Conservation (phyloP, 2,888 invertebrate species). For the Icerya purchasi region DNA sequence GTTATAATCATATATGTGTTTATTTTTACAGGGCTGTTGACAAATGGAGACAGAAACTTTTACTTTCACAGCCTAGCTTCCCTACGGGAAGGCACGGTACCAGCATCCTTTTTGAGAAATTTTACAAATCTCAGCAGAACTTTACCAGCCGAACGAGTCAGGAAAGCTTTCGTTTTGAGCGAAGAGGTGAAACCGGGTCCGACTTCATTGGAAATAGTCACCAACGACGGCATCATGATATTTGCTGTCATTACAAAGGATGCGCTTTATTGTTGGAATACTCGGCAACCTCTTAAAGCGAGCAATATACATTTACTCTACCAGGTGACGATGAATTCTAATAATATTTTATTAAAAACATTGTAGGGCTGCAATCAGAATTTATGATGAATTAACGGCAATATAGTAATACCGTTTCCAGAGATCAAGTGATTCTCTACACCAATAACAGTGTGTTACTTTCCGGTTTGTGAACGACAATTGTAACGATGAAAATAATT, state of each 20-base stretch:
- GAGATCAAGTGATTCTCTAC: no score
- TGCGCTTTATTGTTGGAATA: conserved; percentile 26
- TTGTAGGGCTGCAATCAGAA: no score
- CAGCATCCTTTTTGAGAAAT: conserved; percentile 38
- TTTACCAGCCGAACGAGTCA: not conserved
- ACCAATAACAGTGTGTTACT: no score
- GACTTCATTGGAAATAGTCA: conserved; percentile 38
- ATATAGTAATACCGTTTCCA: no score
- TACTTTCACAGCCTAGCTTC: conserved; percentile 50
- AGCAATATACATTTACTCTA: conserved; percentile 18
- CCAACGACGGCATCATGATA: conserved; percentile 22
- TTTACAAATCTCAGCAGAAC: not conserved
- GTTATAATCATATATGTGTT: not conserved
- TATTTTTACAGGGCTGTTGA: conserved; percentile 19
- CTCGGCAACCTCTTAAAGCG: conserved; percentile 18
- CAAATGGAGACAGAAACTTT: conserved; percentile 31
- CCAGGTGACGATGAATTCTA: no score
- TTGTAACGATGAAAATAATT: no score
- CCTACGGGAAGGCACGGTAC: conserved; percentile 39
- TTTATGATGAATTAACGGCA: no score
- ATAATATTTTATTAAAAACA: no score
- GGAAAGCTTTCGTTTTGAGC: conserved; percentile 29
- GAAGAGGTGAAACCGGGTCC: conserved; percentile 40
- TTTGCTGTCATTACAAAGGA: conserved; percentile 25
- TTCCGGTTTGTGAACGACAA: no score